Conservation (phyloP, 1,140 invertebrate species). For the Penaeus japonicus region DNA sequence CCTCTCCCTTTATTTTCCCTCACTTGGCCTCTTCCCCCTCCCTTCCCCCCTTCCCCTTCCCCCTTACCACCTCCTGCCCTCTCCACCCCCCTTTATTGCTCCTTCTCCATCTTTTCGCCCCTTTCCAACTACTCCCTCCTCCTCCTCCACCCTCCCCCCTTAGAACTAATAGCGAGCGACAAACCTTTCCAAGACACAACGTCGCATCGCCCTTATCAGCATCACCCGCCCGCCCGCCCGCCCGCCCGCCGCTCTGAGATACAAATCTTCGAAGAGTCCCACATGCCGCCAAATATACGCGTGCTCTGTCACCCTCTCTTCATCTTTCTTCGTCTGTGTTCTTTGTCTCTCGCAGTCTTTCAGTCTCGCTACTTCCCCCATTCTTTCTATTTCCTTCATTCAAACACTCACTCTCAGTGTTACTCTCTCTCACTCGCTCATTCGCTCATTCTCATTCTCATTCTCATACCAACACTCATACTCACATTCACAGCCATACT, state of each 20-base stretch:
- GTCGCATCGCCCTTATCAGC: too few species aligned
- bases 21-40: background rate
- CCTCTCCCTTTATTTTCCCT: conserved; percentile 1
- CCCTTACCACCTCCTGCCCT: background rate
- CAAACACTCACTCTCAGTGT: background rate
- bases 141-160: background rate
- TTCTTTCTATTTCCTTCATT: background rate
- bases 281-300: too few species aligned
- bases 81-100: too few species aligned
- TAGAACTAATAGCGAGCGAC: too few species aligned
- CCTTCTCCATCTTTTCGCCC: background rate
- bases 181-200: too few species aligned
- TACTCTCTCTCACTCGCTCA: background rate
- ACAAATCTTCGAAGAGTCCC: too few species aligned
- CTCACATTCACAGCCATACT: background rate
- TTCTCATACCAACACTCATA: background rate
- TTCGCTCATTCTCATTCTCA: background rate
- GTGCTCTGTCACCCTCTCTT: background rate
- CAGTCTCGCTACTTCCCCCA: background rate
- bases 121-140: background rate
- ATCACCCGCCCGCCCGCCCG: too few species aligned
- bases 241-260: too few species aligned
- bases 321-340: background rate
- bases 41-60: background rate
- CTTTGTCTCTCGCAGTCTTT: background rate